Evolutionary conservation across 2,113 vertebrate species (phyloP), one percentile per base, ranked within the genome.

Genomic region (Serinus canaria): DNA sequence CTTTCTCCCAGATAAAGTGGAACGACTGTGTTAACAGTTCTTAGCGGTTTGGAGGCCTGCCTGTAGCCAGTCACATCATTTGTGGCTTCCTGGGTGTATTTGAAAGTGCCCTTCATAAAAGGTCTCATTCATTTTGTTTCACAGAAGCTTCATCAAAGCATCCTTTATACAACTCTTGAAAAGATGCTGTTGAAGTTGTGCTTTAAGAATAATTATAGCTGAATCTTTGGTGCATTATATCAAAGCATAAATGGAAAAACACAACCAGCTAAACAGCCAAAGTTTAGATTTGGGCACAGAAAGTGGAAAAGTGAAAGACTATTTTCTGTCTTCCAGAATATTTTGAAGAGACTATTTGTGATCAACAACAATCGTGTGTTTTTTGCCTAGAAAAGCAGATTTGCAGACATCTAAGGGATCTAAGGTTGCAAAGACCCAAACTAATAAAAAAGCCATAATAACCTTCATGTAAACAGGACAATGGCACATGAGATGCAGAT

Each of bases 41-140:
- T 37, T 21, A 67, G 83, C 20, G 93, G 68, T 73, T 91, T 91
- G 90, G 94, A 97, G 86, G 43, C 7, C 3, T 89, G 91, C 73
- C 94, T 95, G 80, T 67, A 73, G 63, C 23, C 50, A 74, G 68
- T 73, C 41, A 85, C 91, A 87, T 76, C 58, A 64, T 87, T 31
- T 91, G 84, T 7, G 24, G 62, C 84, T 96, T 96, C 91, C 94
- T 95, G 94, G 81, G 87, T 94, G 70, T 17, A 59, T 96, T 92
- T 94, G 76, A 67, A 94, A 89, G 44, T n/a, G 60, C 58, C 87
- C 55, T 3, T 92, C 72, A 58, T 84, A 82, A 92, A 96, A 92
- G 58, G 15, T 94, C 89, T 73, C 41, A 95, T 96, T 97, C 92
- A 95, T 95, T 91, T 95, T 89, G 25, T 46, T 74, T 49, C 33